Conservation (phyloP, 2,888 invertebrate species). For the Chromoteleia sp. region DNA sequence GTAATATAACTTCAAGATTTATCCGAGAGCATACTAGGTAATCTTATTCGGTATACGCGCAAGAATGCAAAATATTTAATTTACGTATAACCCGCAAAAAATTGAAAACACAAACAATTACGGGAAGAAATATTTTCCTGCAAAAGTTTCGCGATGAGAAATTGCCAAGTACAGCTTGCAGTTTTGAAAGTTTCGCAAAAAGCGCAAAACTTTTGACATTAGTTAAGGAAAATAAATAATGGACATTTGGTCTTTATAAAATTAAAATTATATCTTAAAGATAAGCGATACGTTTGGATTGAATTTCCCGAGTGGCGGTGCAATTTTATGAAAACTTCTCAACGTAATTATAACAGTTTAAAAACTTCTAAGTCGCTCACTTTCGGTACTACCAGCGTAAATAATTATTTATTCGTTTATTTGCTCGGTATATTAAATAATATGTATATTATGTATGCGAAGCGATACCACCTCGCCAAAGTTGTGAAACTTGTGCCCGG, state of each 20-base stretch:
- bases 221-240: constrained; percentile 25
- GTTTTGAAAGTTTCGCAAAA: constrained; percentile 18
- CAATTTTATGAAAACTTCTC: background rate
- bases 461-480: background rate
- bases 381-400: too few species aligned
- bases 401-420: too few species aligned
- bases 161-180: constrained; percentile 27
- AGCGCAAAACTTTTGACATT: constrained; percentile 12
- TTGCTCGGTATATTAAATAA: too few species aligned
- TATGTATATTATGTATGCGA: background rate
- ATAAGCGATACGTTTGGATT: background rate
- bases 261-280: constrained; percentile 12
- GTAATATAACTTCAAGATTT: constrained; percentile 10
- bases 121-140: constrained; percentile 15
- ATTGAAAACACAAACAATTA: constrained; percentile 32
- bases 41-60: constrained; percentile 1
- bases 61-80: constrained; percentile 39
- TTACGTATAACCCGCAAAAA: constrained; percentile 20
- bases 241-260: constrained; percentile 9
- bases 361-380: too few species aligned
- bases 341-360: background rate
- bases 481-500: background rate
- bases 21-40: background rate
- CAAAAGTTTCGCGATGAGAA: constrained; percentile 32
- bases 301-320: background rate